phyloP scores from a whole-genome alignment of 1,140 invertebrate species.

The Danaus plexippus region DNA sequence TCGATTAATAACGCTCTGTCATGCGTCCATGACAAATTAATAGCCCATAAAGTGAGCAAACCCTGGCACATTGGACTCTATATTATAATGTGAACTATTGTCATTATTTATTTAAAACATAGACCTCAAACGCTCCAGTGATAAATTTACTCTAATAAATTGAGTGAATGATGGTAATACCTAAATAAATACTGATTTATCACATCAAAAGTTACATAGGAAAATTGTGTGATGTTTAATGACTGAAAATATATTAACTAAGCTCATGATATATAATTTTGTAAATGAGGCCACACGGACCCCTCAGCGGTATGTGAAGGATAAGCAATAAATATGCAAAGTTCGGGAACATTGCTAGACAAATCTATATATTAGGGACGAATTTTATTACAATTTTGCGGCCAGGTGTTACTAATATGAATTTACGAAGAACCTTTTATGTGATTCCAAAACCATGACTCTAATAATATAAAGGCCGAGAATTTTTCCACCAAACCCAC shows the following conservation, averaged over 20 bases:
- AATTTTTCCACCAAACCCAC: too few species aligned
- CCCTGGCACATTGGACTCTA: constrained; percentile 13
- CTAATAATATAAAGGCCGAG: too few species aligned
- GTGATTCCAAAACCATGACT: too few species aligned
- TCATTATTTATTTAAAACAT: constrained; percentile 6
- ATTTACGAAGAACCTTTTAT: constrained; percentile 23
- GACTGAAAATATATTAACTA: too few species aligned
- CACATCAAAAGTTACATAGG: too few species aligned
- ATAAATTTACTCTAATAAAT: too few species aligned
- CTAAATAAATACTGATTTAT: too few species aligned
- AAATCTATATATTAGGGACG: constrained; percentile 42
- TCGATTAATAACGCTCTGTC: constrained; percentile 25
- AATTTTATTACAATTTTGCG: constrained; percentile 33
- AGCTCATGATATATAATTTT: too few species aligned
- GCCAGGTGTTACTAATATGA: constrained; percentile 46
- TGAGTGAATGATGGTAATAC: too few species aligned
- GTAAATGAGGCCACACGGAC: background rate
- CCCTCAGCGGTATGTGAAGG: constrained; percentile 12
- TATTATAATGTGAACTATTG: constrained; percentile 10
- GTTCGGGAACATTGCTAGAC: constrained; percentile 44
- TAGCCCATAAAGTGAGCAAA: constrained; percentile 20
- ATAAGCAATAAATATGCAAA: constrained; percentile 53
- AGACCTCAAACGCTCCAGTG: too few species aligned
- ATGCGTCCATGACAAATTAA: constrained; percentile 24
- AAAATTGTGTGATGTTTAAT: too few species aligned